These are phyloP conservation scores for Limosa lapponica DNA, from an alignment of 2,797 vertebrate genomes.

Conservation along the genomic window DNA sequence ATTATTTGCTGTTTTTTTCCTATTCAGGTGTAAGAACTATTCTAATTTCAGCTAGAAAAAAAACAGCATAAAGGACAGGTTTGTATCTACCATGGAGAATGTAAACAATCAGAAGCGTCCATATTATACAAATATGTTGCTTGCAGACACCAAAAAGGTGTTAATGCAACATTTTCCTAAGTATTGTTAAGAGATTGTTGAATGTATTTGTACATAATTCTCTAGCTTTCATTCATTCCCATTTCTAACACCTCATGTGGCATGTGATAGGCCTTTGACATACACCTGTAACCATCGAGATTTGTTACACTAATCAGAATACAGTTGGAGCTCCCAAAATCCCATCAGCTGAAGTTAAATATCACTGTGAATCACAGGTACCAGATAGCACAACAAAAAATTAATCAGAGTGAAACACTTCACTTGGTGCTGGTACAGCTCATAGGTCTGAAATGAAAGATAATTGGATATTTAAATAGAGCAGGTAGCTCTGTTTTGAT, in stretches of 20 bases:
- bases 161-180: neutral
- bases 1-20: neutral
- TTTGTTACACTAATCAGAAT: neutral
- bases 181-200: neutral
- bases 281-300: rapidly evolving
- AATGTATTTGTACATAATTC: neutral
- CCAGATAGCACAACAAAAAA: neutral
- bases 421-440: neutral
- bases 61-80: neutral
- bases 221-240: neutral
- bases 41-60: neutral
- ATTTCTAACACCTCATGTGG: neutral
- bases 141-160: neutral
- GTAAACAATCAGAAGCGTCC: neutral
- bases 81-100: neutral
- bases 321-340: neutral
- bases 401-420: neutral
- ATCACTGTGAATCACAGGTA: neutral
- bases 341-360: neutral
- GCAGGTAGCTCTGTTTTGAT: slow-evolving; percentile 61
- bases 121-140: neutral
- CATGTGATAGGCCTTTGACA: neutral
- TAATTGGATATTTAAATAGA: slow-evolving; percentile 59
- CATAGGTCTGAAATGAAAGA: slow-evolving; percentile 50
- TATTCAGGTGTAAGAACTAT: neutral